Base-by-base conservation (phyloP, 2,797 vertebrate genomes). In the Lerista edwardsae region DNA sequence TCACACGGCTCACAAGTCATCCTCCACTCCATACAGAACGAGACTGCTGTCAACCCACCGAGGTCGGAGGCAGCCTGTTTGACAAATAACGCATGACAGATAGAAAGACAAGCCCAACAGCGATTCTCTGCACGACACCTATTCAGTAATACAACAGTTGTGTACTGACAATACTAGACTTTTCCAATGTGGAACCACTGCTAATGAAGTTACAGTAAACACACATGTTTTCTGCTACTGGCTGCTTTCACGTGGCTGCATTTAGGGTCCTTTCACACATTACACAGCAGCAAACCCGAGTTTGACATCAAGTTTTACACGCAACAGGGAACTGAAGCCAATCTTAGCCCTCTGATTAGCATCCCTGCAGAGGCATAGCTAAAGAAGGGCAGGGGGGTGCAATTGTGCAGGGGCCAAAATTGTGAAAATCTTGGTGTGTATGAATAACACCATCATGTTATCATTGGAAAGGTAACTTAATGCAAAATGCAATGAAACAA, bases 131-230 rank as follows among this genome's bases (percentile, higher is more conserved):
- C 59, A 84, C 61, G 71, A 75, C 27, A 80, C 82, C 55, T 86
- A 87, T 92, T 86, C 34, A 31, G 31, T 64, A 12, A n/a, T 87
- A 88, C 75, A 68, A 15, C 3, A 69, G n/a, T 76, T 90, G 51
- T 59, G 82, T 85, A 83, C 82, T 86, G 88, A 83, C 75, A 77
- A 2, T 36, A 79, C 75, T 78, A 0, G 1, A 47, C 44, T 39
- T 84, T 92, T 92, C 91, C 89, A 87, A 74, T 81, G 64, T 91
- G 87, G 88, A 95, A 92, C 68, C 74, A 86, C 87, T 78, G 78
- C 85, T 84, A 84, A 83, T 88, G 34, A 2, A 57, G 25, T 75
- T 69, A 75, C 84, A 85, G 77, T 83, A 87, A 1, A 59, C 75
- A 61, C 31, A 85, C 73, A 79, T 29, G 7, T 41, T 90, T 93